phyloP scores from a whole-genome alignment of 2,797 vertebrate species.

The Pitangus sulphuratus region DNA sequence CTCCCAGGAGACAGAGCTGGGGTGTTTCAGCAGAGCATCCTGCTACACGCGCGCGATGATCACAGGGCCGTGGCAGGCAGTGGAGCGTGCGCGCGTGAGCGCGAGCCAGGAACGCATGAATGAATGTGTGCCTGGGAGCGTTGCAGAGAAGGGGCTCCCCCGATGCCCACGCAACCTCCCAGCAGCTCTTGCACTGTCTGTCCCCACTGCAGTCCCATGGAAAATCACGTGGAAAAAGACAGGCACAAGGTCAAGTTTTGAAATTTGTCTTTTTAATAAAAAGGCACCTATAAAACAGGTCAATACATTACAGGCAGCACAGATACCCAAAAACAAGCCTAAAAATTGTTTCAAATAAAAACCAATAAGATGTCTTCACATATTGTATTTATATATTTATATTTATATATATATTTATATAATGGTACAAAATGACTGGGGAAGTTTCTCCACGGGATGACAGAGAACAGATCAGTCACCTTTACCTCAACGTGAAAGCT shows the following conservation, averaged over 20 bases:
- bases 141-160: background rate
- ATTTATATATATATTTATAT: constrained; percentile 83
- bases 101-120: background rate
- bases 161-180: background rate
- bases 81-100: accelerated
- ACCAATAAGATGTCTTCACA: constrained; percentile 83
- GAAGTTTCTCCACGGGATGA: constrained; percentile 69
- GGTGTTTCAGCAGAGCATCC: background rate
- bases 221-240: background rate
- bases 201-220: background rate
- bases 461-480: constrained; percentile 59
- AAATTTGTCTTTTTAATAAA: constrained; percentile 83
- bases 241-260: constrained; percentile 55
- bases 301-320: constrained; percentile 86
- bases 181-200: background rate
- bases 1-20: background rate
- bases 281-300: constrained; percentile 87
- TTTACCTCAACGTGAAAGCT: constrained; percentile 36
- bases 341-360: constrained; percentile 85
- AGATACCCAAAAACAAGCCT: constrained; percentile 84
- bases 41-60: accelerated
- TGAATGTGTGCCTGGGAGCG: background rate
- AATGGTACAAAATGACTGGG: constrained; percentile 84
- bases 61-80: background rate
- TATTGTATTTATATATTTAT: constrained; percentile 87